phyloP scores from a whole-genome alignment of 2,888 invertebrate genomes.

The Lasioglossum malachurum region DNA sequence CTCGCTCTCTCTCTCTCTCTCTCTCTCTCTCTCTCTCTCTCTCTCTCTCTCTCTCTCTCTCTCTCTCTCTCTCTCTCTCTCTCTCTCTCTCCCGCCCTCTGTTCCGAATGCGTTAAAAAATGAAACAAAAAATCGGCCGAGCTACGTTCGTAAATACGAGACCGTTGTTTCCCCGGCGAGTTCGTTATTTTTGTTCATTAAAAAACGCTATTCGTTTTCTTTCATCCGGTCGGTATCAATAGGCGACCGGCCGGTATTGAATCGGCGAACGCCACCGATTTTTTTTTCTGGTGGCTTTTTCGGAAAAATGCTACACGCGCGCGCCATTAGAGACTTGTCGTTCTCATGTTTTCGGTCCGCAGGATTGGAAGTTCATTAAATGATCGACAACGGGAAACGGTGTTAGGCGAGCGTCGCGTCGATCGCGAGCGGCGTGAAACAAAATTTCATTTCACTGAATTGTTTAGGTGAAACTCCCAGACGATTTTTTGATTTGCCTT shows the following conservation, averaged over 20 bases:
- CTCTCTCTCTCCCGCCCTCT: neutral
- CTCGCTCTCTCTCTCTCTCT: too few relatives aligned
- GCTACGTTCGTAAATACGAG: neutral
- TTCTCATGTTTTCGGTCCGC: neutral
- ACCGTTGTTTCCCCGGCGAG: neutral
- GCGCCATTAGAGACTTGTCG: neutral
- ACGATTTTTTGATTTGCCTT: neutral
- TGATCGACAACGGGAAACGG: neutral
- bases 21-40: neutral
- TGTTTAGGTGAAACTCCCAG: neutral
- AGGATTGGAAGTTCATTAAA: neutral
- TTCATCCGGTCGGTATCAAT: neutral
- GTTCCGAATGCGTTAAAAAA: neutral
- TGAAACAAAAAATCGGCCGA: neutral
- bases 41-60: too few relatives aligned
- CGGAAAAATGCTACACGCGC: neutral
- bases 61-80: neutral
- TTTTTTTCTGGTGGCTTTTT: neutral
- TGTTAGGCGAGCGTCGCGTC: neutral
- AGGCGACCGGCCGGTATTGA: neutral
- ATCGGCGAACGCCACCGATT: neutral
- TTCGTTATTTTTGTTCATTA: constrained; percentile 23
- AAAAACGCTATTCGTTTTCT: constrained; percentile 17
- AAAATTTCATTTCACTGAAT: neutral
- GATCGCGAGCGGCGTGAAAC: neutral